Conservation (phyloP, 2,113 vertebrate genomes). For the Marmota flaviventris region DNA sequence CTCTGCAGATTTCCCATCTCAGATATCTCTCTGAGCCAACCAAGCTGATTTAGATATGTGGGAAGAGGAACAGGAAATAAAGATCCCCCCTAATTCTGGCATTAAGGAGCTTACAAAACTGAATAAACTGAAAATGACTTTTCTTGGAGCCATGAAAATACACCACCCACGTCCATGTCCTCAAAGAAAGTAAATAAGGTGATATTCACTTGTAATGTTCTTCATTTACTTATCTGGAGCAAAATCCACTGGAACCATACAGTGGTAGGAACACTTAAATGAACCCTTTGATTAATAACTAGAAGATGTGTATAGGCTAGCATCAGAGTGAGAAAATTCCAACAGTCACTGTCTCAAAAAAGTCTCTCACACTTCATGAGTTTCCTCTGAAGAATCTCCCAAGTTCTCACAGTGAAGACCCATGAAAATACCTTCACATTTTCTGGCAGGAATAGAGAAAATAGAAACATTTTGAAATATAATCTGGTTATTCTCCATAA, state of each 20-base stretch:
- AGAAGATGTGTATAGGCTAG: not conserved
- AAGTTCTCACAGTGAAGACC: not conserved
- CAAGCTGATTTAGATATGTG: not conserved
- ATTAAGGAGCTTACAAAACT: not conserved
- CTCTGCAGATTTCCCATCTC: not conserved
- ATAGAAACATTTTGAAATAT: conserved; percentile 32
- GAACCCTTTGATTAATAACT: not conserved
- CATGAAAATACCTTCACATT: not conserved
- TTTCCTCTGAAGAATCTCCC: not conserved
- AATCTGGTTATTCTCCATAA: not conserved
- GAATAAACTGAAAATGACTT: not conserved
- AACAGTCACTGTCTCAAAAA: not conserved
- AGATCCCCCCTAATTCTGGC: not conserved
- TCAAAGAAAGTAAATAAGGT: not conserved
- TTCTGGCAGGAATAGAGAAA: not conserved
- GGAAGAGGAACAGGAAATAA: not conserved
- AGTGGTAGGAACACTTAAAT: not conserved
- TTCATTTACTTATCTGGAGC: not conserved
- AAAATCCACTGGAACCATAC: not conserved
- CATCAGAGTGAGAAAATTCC: not conserved
- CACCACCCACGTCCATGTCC: not conserved
- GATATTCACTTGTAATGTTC: too few relatives aligned
- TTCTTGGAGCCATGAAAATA: not conserved
- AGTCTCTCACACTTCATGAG: not conserved
- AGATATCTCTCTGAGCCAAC: not conserved